phyloP scores from a whole-genome alignment of 2,113 vertebrate genomes.

The Epinephelus cyanopodus region DNA sequence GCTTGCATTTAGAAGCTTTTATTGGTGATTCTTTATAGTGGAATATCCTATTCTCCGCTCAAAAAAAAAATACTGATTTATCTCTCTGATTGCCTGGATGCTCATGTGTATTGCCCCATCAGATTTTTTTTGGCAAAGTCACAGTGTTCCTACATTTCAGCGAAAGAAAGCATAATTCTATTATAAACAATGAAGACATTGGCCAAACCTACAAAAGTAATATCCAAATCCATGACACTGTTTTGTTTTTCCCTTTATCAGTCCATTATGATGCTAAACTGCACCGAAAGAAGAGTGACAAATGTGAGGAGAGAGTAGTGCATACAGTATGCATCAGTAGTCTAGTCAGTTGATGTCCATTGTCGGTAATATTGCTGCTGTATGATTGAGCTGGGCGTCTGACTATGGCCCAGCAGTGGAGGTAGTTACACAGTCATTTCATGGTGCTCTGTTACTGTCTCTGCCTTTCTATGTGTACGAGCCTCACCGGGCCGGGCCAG shows the following conservation, averaged over 20 bases:
- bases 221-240: background rate
- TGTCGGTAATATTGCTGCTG: conserved; percentile 19
- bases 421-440: conserved; percentile 47
- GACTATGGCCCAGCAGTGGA: conserved; percentile 31
- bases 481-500: conserved; percentile 25
- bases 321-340: background rate
- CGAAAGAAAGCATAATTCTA: background rate
- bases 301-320: background rate
- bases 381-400: conserved; percentile 27
- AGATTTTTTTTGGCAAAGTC: background rate
- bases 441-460: conserved; percentile 59
- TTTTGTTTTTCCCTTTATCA: background rate
- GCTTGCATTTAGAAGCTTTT: no score
- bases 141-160: background rate
- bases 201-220: background rate
- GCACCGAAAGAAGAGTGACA: background rate
- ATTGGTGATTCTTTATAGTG: no score
- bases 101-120: background rate
- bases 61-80: no score
- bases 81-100: background rate
- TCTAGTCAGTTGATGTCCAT: background rate
- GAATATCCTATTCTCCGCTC: no score
- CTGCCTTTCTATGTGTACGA: conserved; percentile 3
- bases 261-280: background rate
- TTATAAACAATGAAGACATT: background rate